These are phyloP conservation scores for Dasypogon diadema DNA, from an alignment of 2,888 invertebrate genomes.

Conservation along the genomic window DNA sequence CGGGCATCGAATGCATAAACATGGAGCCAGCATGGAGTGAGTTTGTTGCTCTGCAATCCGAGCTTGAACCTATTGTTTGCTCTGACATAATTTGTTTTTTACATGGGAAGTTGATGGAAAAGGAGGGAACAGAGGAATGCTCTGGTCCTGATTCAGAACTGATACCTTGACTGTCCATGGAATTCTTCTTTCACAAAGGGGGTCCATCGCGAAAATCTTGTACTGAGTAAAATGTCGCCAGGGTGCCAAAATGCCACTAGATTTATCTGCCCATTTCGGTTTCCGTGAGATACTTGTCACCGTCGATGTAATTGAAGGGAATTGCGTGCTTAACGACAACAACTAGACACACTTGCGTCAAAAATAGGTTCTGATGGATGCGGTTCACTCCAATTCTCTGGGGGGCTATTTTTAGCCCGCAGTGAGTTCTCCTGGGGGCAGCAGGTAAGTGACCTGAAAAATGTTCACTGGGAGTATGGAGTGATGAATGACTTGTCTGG, in stretches of 20 bases:
- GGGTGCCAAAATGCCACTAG: not conserved
- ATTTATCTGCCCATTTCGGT: not conserved
- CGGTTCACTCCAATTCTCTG: not conserved
- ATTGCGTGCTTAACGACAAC: conserved; percentile 29
- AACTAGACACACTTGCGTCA: conserved; percentile 26
- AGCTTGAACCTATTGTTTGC: conserved; percentile 30
- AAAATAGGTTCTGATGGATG: conserved; percentile 34
- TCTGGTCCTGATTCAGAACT: too few relatives aligned
- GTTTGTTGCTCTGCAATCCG: conserved; percentile 28
- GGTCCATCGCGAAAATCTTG: too few relatives aligned
- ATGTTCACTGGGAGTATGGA: not conserved
- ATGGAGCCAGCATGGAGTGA: not conserved
- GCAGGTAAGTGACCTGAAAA: not conserved
- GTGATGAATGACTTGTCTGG: too few relatives aligned
- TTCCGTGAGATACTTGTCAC: not conserved
- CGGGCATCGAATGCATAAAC: conserved; percentile 35
- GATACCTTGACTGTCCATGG: too few relatives aligned
- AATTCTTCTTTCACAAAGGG: too few relatives aligned
- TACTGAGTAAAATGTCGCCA: too few relatives aligned
- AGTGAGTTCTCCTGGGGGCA: not conserved
- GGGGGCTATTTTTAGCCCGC: not conserved
- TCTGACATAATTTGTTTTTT: not conserved
- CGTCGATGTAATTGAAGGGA: conserved; percentile 8
- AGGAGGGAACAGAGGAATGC: too few relatives aligned
- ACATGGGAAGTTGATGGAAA: too few relatives aligned